These are phyloP conservation scores for Hydropsyche betteni DNA, from an alignment of 2,888 invertebrate species.

Conservation along the genomic window DNA sequence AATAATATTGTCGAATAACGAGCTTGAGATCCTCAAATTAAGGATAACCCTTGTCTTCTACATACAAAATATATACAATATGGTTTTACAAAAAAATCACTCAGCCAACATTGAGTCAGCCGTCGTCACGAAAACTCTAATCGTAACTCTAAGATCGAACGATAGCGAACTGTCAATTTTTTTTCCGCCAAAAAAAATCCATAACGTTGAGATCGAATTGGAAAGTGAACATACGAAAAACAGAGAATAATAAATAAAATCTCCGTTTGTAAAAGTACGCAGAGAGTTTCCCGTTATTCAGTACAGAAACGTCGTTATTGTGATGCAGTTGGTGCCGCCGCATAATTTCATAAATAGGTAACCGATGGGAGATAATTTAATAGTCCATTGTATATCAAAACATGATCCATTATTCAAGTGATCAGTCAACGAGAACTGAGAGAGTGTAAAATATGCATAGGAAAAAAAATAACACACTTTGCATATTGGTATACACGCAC, in stretches of 20 bases:
- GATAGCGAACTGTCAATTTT: too few species aligned
- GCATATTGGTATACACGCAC: constrained; percentile 49
- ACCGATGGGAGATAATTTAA: constrained; percentile 51
- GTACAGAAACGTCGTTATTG: constrained; percentile 23
- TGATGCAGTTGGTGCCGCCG: constrained; percentile 41
- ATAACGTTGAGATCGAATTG: neutral
- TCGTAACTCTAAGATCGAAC: too few species aligned
- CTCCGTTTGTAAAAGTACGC: neutral
- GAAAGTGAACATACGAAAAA: neutral
- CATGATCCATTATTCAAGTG: constrained; percentile 50
- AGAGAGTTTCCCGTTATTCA: constrained; percentile 33
- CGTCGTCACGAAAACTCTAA: too few species aligned
- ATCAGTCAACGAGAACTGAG: constrained; percentile 50
- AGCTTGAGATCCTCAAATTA: too few species aligned
- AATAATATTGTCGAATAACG: too few species aligned
- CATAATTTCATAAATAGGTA: constrained; percentile 49
- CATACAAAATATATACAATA: too few species aligned
- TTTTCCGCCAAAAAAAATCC: neutral
- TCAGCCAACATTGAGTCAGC: too few species aligned
- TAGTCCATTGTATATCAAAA: constrained; percentile 51
- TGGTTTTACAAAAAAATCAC: too few species aligned
- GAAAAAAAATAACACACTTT: constrained; percentile 49
- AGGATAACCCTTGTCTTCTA: too few species aligned
- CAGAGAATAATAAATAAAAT: neutral
- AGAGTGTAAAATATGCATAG: constrained; percentile 45